Percentiles rank a stretch among this genome's conserved stretches.
Conservation (phyloP, 2,113 vertebrate genomes). For the Percopsis transmontana region DNA sequence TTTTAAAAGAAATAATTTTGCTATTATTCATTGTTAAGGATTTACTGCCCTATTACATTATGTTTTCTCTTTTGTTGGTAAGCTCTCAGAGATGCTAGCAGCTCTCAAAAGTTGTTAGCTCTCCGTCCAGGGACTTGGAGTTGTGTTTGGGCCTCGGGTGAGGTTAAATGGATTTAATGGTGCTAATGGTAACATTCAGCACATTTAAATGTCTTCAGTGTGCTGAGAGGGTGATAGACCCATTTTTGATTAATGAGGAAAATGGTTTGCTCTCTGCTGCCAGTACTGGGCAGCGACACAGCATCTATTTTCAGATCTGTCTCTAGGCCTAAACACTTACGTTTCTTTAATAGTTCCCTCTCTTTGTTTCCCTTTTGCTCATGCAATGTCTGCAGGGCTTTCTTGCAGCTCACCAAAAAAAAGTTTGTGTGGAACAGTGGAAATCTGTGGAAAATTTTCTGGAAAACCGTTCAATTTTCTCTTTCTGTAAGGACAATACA, state of each 20-base stretch:
- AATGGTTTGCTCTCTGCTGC: conserved; percentile 41
- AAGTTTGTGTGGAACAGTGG: too few relatives aligned
- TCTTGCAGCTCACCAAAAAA: too few relatives aligned
- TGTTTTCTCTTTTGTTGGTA: conserved; percentile 30
- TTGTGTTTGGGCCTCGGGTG: conserved; percentile 47
- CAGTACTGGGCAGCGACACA: conserved; percentile 32
- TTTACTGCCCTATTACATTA: neutral
- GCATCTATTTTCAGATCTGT: conserved; percentile 60
- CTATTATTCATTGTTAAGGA: too few relatives aligned
- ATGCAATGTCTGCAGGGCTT: too few relatives aligned
- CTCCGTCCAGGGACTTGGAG: conserved; percentile 21
- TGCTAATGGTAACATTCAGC: conserved; percentile 52
- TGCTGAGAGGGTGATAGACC: conserved; percentile 48
- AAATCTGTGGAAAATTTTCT: too few relatives aligned
- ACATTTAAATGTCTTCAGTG: conserved; percentile 51
- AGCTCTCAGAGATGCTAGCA: conserved; percentile 23
- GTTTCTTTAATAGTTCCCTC: conserved; percentile 54
- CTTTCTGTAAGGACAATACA: too few relatives aligned
- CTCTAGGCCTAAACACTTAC: conserved; percentile 47
- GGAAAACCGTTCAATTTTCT: too few relatives aligned
- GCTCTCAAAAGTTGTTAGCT: conserved; percentile 11
- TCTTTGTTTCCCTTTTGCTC: conserved; percentile 15
- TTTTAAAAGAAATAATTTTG: conserved; percentile 9
- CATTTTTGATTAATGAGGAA: conserved; percentile 68
- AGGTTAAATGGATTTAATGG: conserved; percentile 47